phyloP scores from a whole-genome alignment of 1,140 invertebrate species.

The Agrypnia vestita region DNA sequence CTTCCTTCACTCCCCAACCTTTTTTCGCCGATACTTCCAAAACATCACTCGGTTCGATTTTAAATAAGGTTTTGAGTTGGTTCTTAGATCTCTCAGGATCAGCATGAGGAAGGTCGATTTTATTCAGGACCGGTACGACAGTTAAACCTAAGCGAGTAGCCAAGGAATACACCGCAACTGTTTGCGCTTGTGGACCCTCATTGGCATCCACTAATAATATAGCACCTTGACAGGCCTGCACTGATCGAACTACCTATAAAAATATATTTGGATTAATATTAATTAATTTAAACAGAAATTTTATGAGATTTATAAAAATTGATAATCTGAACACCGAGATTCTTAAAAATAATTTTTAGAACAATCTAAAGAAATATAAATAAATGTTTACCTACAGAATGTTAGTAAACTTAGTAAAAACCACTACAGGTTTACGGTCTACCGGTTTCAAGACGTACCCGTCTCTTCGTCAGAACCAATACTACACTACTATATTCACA shows the following conservation, averaged over 20 bases:
- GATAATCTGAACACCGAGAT: too few species aligned
- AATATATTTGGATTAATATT: background rate
- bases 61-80: slow-evolving; percentile 90
- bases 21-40: slow-evolving; percentile 90
- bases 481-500: too few species aligned
- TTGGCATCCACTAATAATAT: slow-evolving; percentile 97
- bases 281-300: too few species aligned
- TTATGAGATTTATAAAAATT: too few species aligned
- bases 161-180: slow-evolving; percentile 96
- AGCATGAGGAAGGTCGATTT: slow-evolving; percentile 95
- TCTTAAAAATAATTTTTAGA: too few species aligned
- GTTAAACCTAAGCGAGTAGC: slow-evolving; percentile 87
- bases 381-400: too few species aligned
- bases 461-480: too few species aligned
- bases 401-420: too few species aligned
- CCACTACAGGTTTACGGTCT: too few species aligned
- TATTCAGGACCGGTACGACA: slow-evolving; percentile 96
- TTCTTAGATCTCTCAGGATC: slow-evolving; percentile 85
- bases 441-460: too few species aligned
- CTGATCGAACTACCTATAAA: slow-evolving; percentile 81
- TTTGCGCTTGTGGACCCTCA: slow-evolving; percentile 97
- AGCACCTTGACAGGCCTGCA: slow-evolving; percentile 95
- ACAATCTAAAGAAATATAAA: too few species aligned
- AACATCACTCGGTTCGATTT: slow-evolving; percentile 80
- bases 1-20: slow-evolving; percentile 84